Base-by-base conservation (phyloP, 2,888 invertebrate species). In the Synanthedon vespiformis region DNA sequence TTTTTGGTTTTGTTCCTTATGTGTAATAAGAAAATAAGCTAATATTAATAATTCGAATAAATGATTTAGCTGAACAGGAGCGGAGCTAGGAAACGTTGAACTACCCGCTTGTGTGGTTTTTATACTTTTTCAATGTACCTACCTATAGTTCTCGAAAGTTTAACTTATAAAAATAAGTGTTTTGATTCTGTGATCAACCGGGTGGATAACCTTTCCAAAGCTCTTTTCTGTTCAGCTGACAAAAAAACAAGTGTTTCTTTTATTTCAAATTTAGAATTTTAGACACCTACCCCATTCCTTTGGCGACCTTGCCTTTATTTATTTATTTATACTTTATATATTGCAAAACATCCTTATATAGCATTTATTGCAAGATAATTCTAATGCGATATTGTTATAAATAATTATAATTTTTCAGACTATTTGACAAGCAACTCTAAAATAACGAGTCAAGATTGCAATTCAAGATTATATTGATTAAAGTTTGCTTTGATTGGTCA, bases 1-100 rank as follows among this genome's bases (percentile, higher is more conserved):
- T 73, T 73, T 80, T 78, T 86, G 82, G 81, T 85, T 82, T 88
- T 88, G 88, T 88, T 88, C 88, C 88, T 88, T 83, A 86, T 80
- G 74, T 88, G 80, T 87, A 84, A 80, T 74, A 79, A 74, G 77
- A 73, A 65, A 64, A 75, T 80, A 81, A 80, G 80, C 75, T 83
- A 80, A 80, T 81, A 80, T 78, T 80, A 82, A 80, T 80, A 80
- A 80, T 83, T 77, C 65, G 69, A 81, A 79, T 85, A 86, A 85
- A 86, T 67, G 67, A 70, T 74, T 70, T 68, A 59, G 77, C 75
- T 72, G 73, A 66, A 61, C 60, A 61, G 61, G 65, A 70, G 67
- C 65, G 71, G 80, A 74, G 76, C 71, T 72, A 64, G 65, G 78
- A 71, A 72, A 73, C 70, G 61, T 69, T 68, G 71, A 77, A 74